Conservation (phyloP, 2,888 invertebrate genomes). For the Drosophila longiperda region DNA sequence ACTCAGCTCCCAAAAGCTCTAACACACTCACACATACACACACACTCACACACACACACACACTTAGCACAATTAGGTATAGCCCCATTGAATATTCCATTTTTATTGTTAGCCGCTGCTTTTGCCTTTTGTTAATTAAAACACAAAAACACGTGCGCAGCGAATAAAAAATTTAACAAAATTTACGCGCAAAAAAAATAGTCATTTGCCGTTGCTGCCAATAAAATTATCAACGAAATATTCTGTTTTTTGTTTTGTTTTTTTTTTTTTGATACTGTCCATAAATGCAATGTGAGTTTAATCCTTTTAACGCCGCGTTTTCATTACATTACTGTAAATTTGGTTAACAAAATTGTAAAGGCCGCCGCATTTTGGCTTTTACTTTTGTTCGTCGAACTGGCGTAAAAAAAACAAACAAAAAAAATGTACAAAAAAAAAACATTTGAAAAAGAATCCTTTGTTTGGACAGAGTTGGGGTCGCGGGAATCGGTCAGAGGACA, state of each 20-base stretch:
- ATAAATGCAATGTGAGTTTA: slow-evolving; percentile 71
- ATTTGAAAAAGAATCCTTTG: slow-evolving; percentile 34
- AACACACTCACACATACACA: slow-evolving; percentile 26
- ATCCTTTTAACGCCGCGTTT: slow-evolving; percentile 78
- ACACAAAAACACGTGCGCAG: slow-evolving; percentile 81
- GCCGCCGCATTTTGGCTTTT: slow-evolving; percentile 58
- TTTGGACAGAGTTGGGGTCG: background rate
- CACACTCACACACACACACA: slow-evolving; percentile 20
- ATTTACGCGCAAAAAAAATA: slow-evolving; percentile 17
- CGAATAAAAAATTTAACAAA: slow-evolving; percentile 71
- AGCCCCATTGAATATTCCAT: slow-evolving; percentile 67
- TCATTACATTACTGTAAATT: slow-evolving; percentile 78
- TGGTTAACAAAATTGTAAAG: slow-evolving; percentile 64
- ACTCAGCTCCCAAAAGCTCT: slow-evolving; percentile 33
- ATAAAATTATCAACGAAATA: slow-evolving; percentile 37
- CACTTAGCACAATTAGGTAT: slow-evolving; percentile 26
- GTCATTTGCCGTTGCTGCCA: slow-evolving; percentile 32
- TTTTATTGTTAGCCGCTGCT: slow-evolving; percentile 73
- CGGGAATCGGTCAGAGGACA: slow-evolving; percentile 17
- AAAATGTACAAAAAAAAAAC: slow-evolving; percentile 22
- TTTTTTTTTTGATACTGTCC: slow-evolving; percentile 23
- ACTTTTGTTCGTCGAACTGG: slow-evolving; percentile 47
- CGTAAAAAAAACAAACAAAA: slow-evolving; percentile 18
- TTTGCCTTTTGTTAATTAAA: slow-evolving; percentile 76
- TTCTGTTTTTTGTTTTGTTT: slow-evolving; percentile 6